These are phyloP conservation scores for Tupaia chinensis DNA, from an alignment of 2,113 vertebrate genomes.

Conservation along the genomic window DNA sequence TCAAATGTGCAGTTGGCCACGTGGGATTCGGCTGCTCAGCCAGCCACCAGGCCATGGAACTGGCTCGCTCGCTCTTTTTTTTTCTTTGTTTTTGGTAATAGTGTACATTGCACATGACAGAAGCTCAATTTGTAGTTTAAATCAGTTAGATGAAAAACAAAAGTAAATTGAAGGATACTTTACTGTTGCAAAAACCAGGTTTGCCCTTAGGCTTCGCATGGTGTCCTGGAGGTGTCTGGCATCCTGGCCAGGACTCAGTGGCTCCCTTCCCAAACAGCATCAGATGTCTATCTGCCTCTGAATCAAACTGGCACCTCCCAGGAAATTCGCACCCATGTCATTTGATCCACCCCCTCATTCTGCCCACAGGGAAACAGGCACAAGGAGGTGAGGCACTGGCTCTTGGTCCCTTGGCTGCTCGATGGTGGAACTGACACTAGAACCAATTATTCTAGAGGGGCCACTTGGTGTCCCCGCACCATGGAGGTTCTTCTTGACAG, in stretches of 20 bases:
- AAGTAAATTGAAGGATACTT: not conserved
- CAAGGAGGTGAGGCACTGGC: not conserved
- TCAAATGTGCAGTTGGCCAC: too few relatives aligned
- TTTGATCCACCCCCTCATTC: not conserved
- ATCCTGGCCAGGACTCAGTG: not conserved
- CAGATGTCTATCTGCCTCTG: not conserved
- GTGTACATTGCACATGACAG: not conserved
- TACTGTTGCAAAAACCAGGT: not conserved
- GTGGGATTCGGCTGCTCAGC: too few relatives aligned
- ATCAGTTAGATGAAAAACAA: slow-evolving; percentile 7
- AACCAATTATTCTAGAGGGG: not conserved
- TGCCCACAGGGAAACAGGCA: not conserved
- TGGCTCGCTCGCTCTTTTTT: too few relatives aligned
- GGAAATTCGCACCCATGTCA: not conserved
- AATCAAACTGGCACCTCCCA: not conserved
- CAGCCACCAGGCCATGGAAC: too few relatives aligned
- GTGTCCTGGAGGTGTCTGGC: not conserved
- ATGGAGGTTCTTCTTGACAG: not conserved
- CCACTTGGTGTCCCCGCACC: not conserved
- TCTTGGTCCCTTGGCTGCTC: not conserved
- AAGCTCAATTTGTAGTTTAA: not conserved
- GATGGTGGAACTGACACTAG: not conserved
- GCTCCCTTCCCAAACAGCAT: not conserved
- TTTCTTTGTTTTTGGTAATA: not conserved
- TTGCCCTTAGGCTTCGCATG: not conserved